Evolutionary conservation across 2,113 vertebrate genomes (phyloP).

Genomic region (Cyprinodon variegatus): DNA sequence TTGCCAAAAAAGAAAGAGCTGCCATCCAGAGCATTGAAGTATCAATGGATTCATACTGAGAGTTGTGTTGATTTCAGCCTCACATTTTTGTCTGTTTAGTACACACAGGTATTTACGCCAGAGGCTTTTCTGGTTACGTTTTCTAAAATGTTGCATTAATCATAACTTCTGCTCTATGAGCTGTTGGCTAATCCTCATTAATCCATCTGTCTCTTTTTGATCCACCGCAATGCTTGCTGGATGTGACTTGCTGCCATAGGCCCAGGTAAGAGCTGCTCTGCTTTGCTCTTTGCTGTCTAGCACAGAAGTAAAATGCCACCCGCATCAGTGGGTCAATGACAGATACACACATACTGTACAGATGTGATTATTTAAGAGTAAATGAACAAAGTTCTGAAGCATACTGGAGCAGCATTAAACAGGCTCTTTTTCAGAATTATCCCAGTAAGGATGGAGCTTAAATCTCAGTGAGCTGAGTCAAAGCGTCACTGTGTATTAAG

Average conservation of each 20-base stretch:
- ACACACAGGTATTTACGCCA: constrained; percentile 42
- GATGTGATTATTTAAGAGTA: constrained; percentile 17
- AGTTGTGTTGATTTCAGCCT: constrained; percentile 23
- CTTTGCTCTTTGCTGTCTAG: constrained; percentile 11
- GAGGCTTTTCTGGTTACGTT: constrained; percentile 40
- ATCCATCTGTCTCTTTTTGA: constrained; percentile 58
- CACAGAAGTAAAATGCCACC: constrained; percentile 42
- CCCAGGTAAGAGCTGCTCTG: constrained; percentile 77
- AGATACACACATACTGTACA: constrained; percentile 23
- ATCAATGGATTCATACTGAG: constrained; percentile 41
- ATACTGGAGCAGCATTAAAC: constrained; percentile 26
- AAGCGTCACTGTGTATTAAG: constrained; percentile 26
- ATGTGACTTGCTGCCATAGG: constrained; percentile 67
- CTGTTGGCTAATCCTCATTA: constrained; percentile 63
- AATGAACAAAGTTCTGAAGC: constrained; percentile 25
- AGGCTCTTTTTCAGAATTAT: constrained; percentile 1
- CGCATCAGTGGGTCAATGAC: constrained; percentile 46
- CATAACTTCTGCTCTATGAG: constrained; percentile 48
- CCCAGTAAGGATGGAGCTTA: constrained; percentile 32
- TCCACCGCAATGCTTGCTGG: constrained; percentile 36
- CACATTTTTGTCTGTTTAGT: constrained; percentile 11
- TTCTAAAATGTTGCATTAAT: constrained; percentile 56
- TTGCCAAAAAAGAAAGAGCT: constrained; percentile 45
- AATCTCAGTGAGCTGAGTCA: constrained; percentile 42
- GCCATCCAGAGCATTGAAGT: constrained; percentile 30